A percentile compares a stretch with the other conserved stretches of the same genome.
Conservation (phyloP, 2,888 invertebrate species). For the Blera fallax region DNA sequence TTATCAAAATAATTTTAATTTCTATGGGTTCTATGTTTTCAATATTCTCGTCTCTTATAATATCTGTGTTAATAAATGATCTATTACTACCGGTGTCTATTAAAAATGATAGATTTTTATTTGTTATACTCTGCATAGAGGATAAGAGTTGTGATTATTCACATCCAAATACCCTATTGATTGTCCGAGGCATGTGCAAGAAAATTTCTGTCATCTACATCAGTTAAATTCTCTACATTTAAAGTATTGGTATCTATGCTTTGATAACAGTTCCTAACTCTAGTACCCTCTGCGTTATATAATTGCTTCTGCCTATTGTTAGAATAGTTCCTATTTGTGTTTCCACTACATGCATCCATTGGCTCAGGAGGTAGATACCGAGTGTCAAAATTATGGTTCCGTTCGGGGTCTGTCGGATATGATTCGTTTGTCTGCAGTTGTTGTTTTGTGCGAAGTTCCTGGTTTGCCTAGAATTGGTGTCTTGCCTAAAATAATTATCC, state of each 20-base stretch:
- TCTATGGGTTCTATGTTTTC: constrained; percentile 39
- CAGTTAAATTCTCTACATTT: background rate
- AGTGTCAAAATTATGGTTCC: background rate
- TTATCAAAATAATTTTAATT: constrained; percentile 46
- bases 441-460: background rate
- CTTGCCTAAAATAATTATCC: background rate
- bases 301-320: constrained; percentile 1
- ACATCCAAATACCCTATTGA: constrained; percentile 65
- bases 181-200: constrained; percentile 50
- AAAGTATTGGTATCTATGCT: background rate
- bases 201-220: constrained; percentile 68
- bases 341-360: constrained; percentile 34
- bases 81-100: no score
- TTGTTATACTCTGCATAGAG: constrained; percentile 19
- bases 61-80: constrained; percentile 64
- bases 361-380: background rate
- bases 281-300: background rate
- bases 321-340: background rate
- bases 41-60: constrained; percentile 5
- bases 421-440: background rate
- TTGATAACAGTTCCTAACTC: background rate
- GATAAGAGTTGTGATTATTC: constrained; percentile 39
- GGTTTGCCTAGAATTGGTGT: background rate
- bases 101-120: constrained; percentile 42
- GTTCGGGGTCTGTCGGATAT: background rate